phyloP scores from a whole-genome alignment of 2,113 vertebrate genomes.

The Jaculus jaculus region DNA sequence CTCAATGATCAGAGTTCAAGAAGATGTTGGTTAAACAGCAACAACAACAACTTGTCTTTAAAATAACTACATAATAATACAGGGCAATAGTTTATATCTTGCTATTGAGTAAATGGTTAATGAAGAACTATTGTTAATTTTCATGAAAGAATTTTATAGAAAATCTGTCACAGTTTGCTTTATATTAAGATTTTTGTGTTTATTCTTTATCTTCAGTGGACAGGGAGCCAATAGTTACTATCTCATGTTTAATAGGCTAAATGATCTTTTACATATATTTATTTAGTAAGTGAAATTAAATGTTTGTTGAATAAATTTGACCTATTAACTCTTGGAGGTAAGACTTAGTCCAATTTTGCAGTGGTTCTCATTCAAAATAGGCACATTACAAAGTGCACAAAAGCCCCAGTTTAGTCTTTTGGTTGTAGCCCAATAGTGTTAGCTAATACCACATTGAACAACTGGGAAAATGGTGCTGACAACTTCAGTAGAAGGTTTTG shows the following conservation, averaged over 20 bases:
- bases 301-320: conserved; percentile 20
- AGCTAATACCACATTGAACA: neutral
- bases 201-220: neutral
- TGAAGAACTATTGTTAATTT: neutral
- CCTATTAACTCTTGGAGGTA: neutral
- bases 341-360: neutral
- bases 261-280: neutral
- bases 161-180: neutral
- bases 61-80: neutral
- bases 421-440: neutral
- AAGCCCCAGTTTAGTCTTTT: neutral
- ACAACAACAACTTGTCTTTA: neutral
- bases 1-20: neutral
- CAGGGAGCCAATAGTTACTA: neutral
- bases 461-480: neutral
- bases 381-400: neutral
- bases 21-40: neutral
- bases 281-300: neutral
- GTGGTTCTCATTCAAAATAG: neutral
- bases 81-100: neutral
- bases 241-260: neutral
- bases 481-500: neutral
- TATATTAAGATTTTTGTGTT: neutral
- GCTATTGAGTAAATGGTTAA: conserved; percentile 6
- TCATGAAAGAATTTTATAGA: conserved; percentile 22